phyloP scores from a whole-genome alignment of 2,797 vertebrate genomes.

The Rhodeus uyekii region DNA sequence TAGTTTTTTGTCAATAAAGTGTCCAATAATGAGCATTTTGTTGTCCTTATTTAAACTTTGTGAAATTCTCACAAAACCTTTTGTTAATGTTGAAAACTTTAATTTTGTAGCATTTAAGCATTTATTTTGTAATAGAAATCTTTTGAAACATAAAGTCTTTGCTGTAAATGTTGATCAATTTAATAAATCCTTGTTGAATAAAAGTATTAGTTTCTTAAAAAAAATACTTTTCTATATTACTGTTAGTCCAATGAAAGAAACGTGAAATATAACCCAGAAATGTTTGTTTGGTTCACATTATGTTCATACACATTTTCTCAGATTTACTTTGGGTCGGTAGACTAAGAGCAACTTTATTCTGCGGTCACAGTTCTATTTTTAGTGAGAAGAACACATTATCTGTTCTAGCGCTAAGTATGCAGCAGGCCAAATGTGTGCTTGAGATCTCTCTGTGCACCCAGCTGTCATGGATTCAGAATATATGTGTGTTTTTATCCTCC shows the following conservation, averaged over 20 bases:
- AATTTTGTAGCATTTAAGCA: no score
- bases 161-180: neutral
- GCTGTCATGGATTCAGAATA: conserved; percentile 46
- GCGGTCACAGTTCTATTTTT: neutral
- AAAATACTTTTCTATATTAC: neutral
- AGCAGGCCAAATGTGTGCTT: conserved; percentile 21
- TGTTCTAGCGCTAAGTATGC: conserved; percentile 6
- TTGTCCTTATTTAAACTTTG: neutral
- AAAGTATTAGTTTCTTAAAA: neutral
- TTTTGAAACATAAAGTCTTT: neutral
- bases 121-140: neutral
- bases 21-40: neutral
- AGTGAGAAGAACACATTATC: conserved; percentile 28
- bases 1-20: neutral
- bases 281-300: neutral
- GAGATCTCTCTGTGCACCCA: conserved; percentile 16
- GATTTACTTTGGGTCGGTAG: neutral
- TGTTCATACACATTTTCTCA: neutral
- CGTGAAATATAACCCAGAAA: neutral
- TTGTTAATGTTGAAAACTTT: no score
- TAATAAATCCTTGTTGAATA: neutral
- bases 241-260: neutral
- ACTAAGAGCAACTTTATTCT: conserved; percentile 3
- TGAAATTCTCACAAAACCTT: neutral
- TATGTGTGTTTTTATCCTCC: conserved; percentile 16